A percentile compares a stretch with the other conserved stretches of the same genome.
These are phyloP conservation scores for Callosobruchus maculatus DNA, from an alignment of 2,888 invertebrate genomes.

Conservation along the genomic window DNA sequence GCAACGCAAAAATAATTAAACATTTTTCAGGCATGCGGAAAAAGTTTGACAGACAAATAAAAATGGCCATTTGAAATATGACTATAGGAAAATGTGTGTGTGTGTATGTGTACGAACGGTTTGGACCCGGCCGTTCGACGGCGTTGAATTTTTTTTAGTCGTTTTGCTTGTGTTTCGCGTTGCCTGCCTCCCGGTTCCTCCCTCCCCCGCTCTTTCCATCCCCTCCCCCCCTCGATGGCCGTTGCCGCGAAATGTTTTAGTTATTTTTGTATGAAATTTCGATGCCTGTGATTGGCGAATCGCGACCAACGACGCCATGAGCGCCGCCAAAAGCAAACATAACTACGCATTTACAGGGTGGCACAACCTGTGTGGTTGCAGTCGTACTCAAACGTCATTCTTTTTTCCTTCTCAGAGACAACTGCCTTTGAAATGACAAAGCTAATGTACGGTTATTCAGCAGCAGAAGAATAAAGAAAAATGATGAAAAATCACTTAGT, in stretches of 20 bases:
- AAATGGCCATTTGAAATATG: conserved; percentile 53
- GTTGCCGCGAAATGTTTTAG: conserved; percentile 25
- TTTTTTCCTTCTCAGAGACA: no score
- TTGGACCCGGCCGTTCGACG: not conserved
- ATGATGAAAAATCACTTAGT: no score
- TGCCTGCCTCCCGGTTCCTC: not conserved
- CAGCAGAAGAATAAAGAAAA: no score
- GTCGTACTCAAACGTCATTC: no score
- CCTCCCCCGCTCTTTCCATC: not conserved
- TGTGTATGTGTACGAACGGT: conserved; percentile 14
- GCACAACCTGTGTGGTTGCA: not conserved
- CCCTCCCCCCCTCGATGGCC: not conserved
- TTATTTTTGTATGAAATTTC: conserved; percentile 44
- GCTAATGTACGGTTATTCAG: no score
- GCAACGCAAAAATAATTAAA: conserved; percentile 53
- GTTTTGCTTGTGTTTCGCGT: conserved; percentile 16
- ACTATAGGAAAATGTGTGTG: conserved; percentile 39
- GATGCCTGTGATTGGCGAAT: conserved; percentile 38
- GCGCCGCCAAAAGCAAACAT: not conserved
- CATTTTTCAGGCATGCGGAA: conserved; percentile 53
- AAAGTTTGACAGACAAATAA: conserved; percentile 53
- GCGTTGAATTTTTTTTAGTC: conserved; percentile 23
- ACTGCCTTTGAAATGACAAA: no score
- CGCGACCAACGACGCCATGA: not conserved
- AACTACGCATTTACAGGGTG: not conserved